A percentile compares a stretch with the other conserved stretches of the same genome.
phyloP scores from a whole-genome alignment of 2,797 vertebrate genomes.

The Sylvilagus floridanus region DNA sequence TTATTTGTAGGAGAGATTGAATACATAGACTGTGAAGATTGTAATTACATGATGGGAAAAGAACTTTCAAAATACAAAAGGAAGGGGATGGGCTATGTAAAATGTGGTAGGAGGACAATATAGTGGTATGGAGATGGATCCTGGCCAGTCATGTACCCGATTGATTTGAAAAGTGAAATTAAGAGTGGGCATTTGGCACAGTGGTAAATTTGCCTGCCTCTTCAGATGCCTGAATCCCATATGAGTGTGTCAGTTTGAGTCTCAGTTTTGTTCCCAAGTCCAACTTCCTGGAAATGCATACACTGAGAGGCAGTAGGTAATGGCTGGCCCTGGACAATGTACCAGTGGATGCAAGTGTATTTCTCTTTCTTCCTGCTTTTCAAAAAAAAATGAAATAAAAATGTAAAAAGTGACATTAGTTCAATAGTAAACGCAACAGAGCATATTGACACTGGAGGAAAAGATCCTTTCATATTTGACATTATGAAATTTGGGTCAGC shows the following conservation, averaged over 20 bases:
- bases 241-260: not conserved
- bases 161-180: not conserved
- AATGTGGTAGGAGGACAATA: not conserved
- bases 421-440: constrained; percentile 19
- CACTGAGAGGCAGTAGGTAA: too few species aligned
- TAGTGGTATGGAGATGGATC: not conserved
- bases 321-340: too few species aligned
- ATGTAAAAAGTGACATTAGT: not conserved
- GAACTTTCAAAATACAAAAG: not conserved
- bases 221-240: too few species aligned
- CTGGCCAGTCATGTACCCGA: not conserved
- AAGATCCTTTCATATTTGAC: not conserved
- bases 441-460: not conserved
- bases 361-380: too few species aligned
- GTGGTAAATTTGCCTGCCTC: too few species aligned
- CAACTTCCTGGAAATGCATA: too few species aligned
- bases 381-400: too few species aligned
- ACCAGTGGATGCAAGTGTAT: too few species aligned
- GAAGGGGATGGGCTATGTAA: not conserved
- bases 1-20: constrained; percentile 21
- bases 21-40: constrained; percentile 5
- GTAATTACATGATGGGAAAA: not conserved
- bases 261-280: too few species aligned
- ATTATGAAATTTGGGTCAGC: too few species aligned
- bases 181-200: too few species aligned